Conservation (phyloP, 2,888 invertebrate species). For the Brachyptera risi region DNA sequence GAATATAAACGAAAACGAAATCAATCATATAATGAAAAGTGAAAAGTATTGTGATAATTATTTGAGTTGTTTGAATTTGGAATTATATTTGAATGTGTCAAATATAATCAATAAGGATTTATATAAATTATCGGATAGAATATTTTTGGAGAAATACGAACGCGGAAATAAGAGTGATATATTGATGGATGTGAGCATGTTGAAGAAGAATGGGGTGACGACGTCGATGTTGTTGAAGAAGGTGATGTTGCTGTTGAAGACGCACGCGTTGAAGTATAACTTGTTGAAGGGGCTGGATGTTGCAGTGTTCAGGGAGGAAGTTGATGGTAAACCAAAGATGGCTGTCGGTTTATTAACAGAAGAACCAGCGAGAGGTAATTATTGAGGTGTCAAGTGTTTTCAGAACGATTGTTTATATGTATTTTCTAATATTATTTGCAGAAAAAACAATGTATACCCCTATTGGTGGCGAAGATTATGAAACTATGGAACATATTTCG, state of each 20-base stretch:
- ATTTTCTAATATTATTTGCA: no score
- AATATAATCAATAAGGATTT: conserved; percentile 10
- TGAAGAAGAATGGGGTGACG: neutral
- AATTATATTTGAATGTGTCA: conserved; percentile 17
- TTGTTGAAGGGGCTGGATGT: conserved; percentile 12
- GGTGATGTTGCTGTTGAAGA: conserved; percentile 21
- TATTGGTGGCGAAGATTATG: no score
- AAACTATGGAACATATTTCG: no score
- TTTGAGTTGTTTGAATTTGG: conserved; percentile 10
- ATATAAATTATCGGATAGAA: conserved; percentile 14
- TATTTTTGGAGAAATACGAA: conserved; percentile 20
- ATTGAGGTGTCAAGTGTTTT: no score
- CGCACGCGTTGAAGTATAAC: conserved; percentile 22
- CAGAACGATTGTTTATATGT: no score
- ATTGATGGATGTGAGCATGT: neutral
- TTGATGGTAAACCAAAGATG: conserved; percentile 5
- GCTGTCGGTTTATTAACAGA: conserved; percentile 41
- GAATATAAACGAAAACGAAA: no score
- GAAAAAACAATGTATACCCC: no score
- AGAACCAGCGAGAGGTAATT: conserved; percentile 30
- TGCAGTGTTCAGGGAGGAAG: conserved; percentile 18
- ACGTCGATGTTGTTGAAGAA: conserved; percentile 23
- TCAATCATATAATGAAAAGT: no score
- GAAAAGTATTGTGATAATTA: conserved; percentile 9
- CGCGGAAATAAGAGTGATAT: neutral